phyloP scores from a whole-genome alignment of 2,888 invertebrate genomes.

The Steinernema scapterisci region DNA sequence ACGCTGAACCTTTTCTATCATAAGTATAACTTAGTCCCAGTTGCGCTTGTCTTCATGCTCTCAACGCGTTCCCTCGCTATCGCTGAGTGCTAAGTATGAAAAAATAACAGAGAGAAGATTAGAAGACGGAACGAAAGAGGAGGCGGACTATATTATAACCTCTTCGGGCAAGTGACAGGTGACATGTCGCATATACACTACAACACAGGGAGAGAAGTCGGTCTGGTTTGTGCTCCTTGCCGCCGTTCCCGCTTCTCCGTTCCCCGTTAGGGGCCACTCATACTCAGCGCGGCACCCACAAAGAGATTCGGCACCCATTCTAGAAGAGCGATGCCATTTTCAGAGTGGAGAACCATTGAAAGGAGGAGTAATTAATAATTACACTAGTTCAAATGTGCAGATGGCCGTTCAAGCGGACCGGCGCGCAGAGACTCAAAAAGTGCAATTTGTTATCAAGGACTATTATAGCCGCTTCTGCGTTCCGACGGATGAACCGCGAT shows the following conservation, averaged over 20 bases:
- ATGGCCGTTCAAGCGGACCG: slow-evolving; percentile 23
- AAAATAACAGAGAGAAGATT: background rate
- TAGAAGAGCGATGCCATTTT: background rate
- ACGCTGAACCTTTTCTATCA: slow-evolving; percentile 1
- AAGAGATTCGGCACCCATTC: slow-evolving; percentile 11
- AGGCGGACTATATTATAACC: slow-evolving; percentile 10
- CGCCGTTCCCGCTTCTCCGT: background rate
- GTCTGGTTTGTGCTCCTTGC: background rate
- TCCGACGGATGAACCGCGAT: background rate
- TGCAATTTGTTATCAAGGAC: slow-evolving; percentile 18
- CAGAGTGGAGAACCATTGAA: slow-evolving; percentile 9
- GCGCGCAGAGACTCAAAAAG: slow-evolving; percentile 27
- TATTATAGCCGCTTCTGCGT: too few relatives aligned
- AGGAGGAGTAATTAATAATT: slow-evolving; percentile 30
- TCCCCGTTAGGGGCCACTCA: background rate
- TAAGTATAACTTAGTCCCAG: too few relatives aligned
- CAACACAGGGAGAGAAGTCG: background rate
- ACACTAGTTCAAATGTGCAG: slow-evolving; percentile 32
- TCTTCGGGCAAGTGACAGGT: slow-evolving; percentile 5
- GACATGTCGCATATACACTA: slow-evolving; percentile 13
- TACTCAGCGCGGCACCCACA: background rate
- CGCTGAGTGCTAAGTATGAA: background rate
- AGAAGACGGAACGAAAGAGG: background rate
- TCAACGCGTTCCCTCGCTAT: background rate
- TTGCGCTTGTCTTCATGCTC: too few relatives aligned